Base-by-base conservation (phyloP, 2,797 vertebrate genomes). In the Danio kyathit region DNA sequence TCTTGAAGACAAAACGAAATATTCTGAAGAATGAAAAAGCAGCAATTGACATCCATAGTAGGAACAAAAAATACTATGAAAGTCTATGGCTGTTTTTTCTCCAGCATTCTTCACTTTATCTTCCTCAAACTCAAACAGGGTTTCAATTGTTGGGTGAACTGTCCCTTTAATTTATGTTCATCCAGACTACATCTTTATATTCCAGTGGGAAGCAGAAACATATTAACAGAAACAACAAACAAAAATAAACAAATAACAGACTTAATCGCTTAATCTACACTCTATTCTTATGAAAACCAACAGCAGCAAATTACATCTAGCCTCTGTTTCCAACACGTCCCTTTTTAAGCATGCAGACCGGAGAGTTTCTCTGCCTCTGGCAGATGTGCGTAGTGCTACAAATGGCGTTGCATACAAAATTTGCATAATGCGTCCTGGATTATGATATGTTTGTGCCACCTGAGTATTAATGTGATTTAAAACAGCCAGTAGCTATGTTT, bases 361-460 rank as follows among this genome's bases (percentile, higher is more conserved):
- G 17, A 57, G 11, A 0, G 11, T 54, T 65, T 56, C 40, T 40
- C 40, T 61, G 4, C 12, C 10, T 5, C 19, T n/a, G 8, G 60
- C 44, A 74, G 14, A 49, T 17, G 11, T 17, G 21, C 44, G 12
- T 70, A 70, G 76, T 79, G 76, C 76, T 61, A 79, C 41, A 13
- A 70, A 70, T 48, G 65, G 21, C 52, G 65, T 57, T 41, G n/a
- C 60, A 48, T 57, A 74, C 14, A 60, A 29, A 38, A 48, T 29
- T 3, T 52, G 38, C 51, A 48, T 21, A 52, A 66, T 41, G 43
- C 16, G 40, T 79, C 49, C 57, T 29, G 5, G 6, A 29, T 13
- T 29, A 13, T 6, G 41, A 52, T 57, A 48, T 43, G 29, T 43
- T 63, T 72, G 65, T 71, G 9, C 59, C 16, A 82, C 49, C 74